Base-by-base conservation (phyloP, 2,113 vertebrate genomes). In the Cephalopholis sonnerati region DNA sequence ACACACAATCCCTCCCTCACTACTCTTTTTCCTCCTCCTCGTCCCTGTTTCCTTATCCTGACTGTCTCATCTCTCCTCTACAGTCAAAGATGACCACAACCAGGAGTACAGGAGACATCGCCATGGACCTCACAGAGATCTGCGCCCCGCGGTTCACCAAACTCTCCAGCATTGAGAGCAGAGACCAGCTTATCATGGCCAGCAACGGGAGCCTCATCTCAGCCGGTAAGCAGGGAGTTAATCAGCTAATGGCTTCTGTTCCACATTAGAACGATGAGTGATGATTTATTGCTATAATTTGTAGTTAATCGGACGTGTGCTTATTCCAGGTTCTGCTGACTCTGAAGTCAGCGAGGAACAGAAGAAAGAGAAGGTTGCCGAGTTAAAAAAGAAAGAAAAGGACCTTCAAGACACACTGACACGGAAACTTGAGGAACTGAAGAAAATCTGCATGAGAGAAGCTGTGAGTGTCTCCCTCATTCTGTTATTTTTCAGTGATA, bases 131-230 rank as follows among this genome's bases (percentile, higher is more conserved):
- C 69, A 98, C 97, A 0, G 97, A 98, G 58, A 96, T 94, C 25
- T 95, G 95, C 7, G 95, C 93, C 17, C 96, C 96, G 0, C 95
- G 95, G 79, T 93, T 96, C 85, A 96, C 94, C 29, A 99, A 96
- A 85, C 92, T 97, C 50, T 95, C 94, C 75, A 95, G 92, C 18
- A 84, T 95, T 11, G 97, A 97, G 9, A 95, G 93, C 44, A 99
- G 98, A 92, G 96, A 96, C 87, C 97, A 95, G 22, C 94, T 99
- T 18, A 99, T 99, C 87, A 99, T 97, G 97, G 97, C 97, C 54
- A 99, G 98, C 95, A 99, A 96, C 0, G 97, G 98, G 77, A 99
- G 98, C 87, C 95, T 99, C 85, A 97, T 98, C 79, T 99, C 98
- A 51, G 96, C 98, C 94, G 97, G 98, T 99, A 95, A 48, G 58